Evolutionary conservation across 2,888 invertebrate genomes (phyloP), one percentile per base, ranked within the genome.

Genomic region (Scelioninae gen. 2): DNA sequence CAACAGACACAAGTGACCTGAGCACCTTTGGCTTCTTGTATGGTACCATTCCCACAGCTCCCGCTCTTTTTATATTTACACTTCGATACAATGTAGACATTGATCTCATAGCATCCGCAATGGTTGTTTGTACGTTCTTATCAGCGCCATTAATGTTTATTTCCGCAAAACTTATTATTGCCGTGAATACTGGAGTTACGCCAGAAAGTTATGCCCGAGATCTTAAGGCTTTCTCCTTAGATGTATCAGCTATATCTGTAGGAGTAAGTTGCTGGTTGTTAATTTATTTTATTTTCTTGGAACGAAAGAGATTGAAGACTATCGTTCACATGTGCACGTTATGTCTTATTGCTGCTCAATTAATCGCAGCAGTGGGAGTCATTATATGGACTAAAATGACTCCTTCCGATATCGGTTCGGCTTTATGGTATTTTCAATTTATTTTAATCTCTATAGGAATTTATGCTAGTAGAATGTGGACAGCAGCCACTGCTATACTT

Each of bases 71-170:
- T 85, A 96, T 98, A 2, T 96, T 96, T 86, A 95, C 97, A 0
- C 91, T 94, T 39, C 92, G 95, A 76, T 97, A 96, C 84, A 91
- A 92, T 77, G 86, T 96, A 57, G 96, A 95, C 84, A 90, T 94
- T 65, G 96, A 96, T 87, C 87, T 96, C 93, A 92, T 97, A 86
- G 96, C 97, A 0, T 95, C 94, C 58, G 94, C 96, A 22, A 95
- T 97, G 95, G 97, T 97, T 2, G 93, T 95, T 1, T 96, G 96
- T 79, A 98, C 97, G 0, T 96, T 97, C 82, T 88, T 97, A 16
- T 96, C 97, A 10, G 97, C 96, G 0, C 97, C 97, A 0, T 89
- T 97, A 79, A 97, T 97, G 94, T 97, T 96, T 84, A 91, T 97
- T 69, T 97, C 97, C 0, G 96, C 97, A 0, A 94, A 96, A 89